Percentiles rank a stretch among this genome's conserved stretches.
Conservation (phyloP, 1,140 invertebrate species). For the Gryon sp. region DNA sequence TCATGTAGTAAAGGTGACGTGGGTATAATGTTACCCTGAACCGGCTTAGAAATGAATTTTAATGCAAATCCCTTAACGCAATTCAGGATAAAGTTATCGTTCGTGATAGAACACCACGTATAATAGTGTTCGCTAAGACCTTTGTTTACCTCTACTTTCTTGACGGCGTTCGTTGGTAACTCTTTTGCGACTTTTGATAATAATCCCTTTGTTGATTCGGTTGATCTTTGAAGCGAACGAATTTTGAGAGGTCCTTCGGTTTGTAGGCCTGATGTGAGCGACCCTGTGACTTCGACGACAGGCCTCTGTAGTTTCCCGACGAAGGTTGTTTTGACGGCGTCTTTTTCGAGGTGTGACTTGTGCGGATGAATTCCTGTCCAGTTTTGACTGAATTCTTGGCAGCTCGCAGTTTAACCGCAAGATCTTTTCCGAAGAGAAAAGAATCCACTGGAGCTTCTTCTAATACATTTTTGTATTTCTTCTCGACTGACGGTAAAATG, state of each 20-base stretch:
- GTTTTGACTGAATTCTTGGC: neutral
- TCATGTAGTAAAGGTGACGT: neutral
- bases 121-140: neutral
- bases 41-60: neutral
- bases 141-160: neutral
- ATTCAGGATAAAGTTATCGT: slow-evolving; percentile 5
- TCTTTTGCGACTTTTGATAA: too few relatives aligned
- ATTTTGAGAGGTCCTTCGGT: neutral
- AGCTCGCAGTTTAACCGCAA: neutral
- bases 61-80: neutral
- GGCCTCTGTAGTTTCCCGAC: slow-evolving; percentile 4
- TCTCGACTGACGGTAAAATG: slow-evolving; percentile 2
- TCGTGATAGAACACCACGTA: neutral
- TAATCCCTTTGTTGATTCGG: too few relatives aligned
- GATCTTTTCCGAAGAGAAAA: neutral
- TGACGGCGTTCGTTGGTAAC: too few relatives aligned
- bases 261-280: slow-evolving; percentile 3
- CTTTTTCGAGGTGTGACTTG: neutral
- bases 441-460: neutral
- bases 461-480: slow-evolving; percentile 9
- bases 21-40: slow-evolving; percentile 5
- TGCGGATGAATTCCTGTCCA: neutral
- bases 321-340: too few relatives aligned
- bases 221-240: slow-evolving; percentile 3
- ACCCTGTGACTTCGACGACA: slow-evolving; percentile 2